Evolutionary conservation across 1,140 invertebrate genomes (phyloP).

Genomic region (Drosophila micromelanica): DNA sequence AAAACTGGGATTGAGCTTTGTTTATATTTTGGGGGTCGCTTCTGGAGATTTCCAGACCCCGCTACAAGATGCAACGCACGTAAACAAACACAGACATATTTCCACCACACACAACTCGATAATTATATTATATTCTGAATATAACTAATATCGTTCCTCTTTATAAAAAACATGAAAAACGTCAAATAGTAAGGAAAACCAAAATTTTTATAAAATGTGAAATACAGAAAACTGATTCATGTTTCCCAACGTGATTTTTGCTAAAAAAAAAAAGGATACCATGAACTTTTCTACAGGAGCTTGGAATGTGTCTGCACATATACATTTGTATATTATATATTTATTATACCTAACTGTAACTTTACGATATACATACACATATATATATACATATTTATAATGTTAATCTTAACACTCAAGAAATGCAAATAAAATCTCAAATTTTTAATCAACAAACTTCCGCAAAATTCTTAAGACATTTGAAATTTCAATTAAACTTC

Average conservation of each 20-base stretch:
- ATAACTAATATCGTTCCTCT: constrained; percentile 36
- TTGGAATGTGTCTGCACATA: constrained; percentile 31
- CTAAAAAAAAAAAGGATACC: no score
- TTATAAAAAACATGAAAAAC: constrained; percentile 35
- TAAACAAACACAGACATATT: constrained; percentile 26
- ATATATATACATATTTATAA: constrained; percentile 57
- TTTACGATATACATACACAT: not conserved
- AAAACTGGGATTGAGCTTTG: constrained; percentile 55
- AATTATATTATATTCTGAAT: constrained; percentile 53
- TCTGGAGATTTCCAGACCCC: constrained; percentile 68
- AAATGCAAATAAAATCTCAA: constrained; percentile 68
- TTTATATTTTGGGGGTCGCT: constrained; percentile 49
- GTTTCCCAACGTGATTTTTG: no score
- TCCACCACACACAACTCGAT: constrained; percentile 30
- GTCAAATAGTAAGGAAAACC: constrained; percentile 16
- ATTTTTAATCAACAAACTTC: constrained; percentile 63
- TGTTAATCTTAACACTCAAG: constrained; percentile 53
- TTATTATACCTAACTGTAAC: constrained; percentile 64
- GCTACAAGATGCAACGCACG: constrained; percentile 58
- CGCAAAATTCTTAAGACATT: constrained; percentile 10
- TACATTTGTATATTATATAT: constrained; percentile 45
- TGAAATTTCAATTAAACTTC: constrained; percentile 58
- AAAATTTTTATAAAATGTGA: constrained; percentile 15
- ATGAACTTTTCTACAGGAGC: not conserved
- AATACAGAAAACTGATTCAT: no score